Percentiles rank a stretch among this genome's conserved stretches.
Conservation (phyloP, 2,797 vertebrate species). For the Chrysocyon brachyurus region DNA sequence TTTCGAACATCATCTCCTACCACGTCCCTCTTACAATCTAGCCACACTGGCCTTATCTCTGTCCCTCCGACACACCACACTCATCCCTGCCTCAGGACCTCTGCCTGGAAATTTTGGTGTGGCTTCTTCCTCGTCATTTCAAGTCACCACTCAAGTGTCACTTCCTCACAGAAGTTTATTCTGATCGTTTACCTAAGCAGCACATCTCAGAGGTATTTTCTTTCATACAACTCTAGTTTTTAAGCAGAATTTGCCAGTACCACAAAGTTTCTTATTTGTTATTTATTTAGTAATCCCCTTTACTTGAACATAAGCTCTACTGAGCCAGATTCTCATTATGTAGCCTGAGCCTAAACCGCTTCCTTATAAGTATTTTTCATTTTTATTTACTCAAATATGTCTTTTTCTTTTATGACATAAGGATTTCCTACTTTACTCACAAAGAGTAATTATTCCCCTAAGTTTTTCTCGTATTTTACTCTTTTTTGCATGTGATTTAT, state of each 20-base stretch:
- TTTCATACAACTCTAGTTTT: constrained; percentile 19
- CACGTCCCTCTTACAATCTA: background rate
- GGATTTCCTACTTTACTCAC: background rate
- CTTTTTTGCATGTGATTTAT: background rate
- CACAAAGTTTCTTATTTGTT: background rate
- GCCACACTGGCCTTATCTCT: background rate
- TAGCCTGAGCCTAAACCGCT: background rate
- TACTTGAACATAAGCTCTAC: background rate
- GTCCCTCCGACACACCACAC: background rate
- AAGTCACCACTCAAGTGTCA: background rate
- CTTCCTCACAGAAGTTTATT: background rate
- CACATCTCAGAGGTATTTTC: background rate
- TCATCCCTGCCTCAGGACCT: background rate
- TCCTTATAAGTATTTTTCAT: background rate
- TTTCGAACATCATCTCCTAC: background rate
- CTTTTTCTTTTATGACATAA: constrained; percentile 7
- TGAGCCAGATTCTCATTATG: background rate
- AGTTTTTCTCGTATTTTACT: background rate
- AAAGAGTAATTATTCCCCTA: background rate
- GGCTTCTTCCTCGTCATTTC: background rate
- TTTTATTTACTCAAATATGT: constrained; percentile 11
- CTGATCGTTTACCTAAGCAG: background rate
- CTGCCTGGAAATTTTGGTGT: background rate
- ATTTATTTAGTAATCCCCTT: background rate
- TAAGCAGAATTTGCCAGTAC: background rate